These are phyloP conservation scores for Euglossa dilemma DNA, from an alignment of 1,140 invertebrate species.

Conservation along the genomic window DNA sequence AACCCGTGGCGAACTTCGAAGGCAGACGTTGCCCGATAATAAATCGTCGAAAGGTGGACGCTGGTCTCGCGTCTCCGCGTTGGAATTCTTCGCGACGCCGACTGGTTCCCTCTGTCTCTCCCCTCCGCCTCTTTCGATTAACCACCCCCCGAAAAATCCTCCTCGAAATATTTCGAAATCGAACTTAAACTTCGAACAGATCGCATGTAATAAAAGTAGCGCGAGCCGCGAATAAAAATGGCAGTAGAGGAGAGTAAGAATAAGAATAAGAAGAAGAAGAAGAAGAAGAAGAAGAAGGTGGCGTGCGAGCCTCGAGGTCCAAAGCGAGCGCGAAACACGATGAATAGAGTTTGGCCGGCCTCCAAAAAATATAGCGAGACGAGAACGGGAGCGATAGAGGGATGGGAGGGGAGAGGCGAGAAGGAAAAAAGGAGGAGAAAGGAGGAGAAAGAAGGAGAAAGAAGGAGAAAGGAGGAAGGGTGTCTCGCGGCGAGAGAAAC, in stretches of 20 bases:
- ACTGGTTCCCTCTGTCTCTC: not conserved
- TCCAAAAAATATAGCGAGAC: conserved; percentile 79
- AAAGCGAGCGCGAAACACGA: conserved; percentile 66
- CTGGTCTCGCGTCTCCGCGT: too few relatives aligned
- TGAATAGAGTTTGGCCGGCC: conserved; percentile 80
- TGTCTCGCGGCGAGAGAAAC: conserved; percentile 4
- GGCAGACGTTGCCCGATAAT: not conserved
- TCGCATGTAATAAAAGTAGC: too few relatives aligned
- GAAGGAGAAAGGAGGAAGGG: conserved; percentile 64
- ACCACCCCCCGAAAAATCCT: too few relatives aligned
- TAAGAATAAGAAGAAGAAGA: too few relatives aligned
- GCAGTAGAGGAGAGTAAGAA: too few relatives aligned
- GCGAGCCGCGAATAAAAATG: too few relatives aligned
- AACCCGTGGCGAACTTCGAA: conserved; percentile 26
- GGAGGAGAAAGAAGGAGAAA: conserved; percentile 56
- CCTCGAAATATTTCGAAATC: too few relatives aligned
- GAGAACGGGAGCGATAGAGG: conserved; percentile 60
- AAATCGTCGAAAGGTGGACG: conserved; percentile 8
- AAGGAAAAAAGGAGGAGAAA: conserved; percentile 62
- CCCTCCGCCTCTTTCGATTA: too few relatives aligned
- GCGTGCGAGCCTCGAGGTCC: not conserved
- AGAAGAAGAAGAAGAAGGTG: too few relatives aligned
- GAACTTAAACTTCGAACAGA: too few relatives aligned
- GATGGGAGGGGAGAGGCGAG: conserved; percentile 59
- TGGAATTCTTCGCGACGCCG: not conserved